phyloP scores from a whole-genome alignment of 1,140 invertebrate genomes.

The Globodera rostochiensis region DNA sequence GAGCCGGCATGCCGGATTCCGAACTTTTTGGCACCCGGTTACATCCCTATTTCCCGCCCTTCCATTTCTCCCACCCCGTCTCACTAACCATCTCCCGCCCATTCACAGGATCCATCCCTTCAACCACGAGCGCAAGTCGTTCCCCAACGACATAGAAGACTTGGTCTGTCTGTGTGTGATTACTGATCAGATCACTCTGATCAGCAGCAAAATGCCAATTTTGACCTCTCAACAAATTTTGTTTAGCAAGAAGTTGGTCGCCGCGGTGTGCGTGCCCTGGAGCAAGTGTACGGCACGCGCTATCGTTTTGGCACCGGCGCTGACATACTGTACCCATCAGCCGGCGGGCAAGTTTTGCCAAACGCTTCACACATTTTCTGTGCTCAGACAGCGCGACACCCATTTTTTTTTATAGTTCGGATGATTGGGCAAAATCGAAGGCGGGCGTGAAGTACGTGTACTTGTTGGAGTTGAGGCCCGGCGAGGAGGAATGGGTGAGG shows the following conservation, averaged over 20 bases:
- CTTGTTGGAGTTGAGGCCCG: constrained; percentile 67
- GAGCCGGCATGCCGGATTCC: no score
- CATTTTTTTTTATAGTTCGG: constrained; percentile 42
- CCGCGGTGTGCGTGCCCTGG: constrained; percentile 57
- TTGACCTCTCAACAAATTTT: neutral
- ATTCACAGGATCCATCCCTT: constrained; percentile 63
- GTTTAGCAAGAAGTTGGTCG: constrained; percentile 57
- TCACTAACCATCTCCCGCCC: no score
- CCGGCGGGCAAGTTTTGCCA: constrained; percentile 56
- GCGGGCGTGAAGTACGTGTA: constrained; percentile 66
- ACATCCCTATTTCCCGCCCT: no score
- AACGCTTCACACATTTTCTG: neutral
- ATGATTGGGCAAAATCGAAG: constrained; percentile 68
- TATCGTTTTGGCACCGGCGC: constrained; percentile 64
- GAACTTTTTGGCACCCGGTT: no score
- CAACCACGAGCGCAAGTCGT: constrained; percentile 56
- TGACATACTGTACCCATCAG: constrained; percentile 66
- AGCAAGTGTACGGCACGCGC: constrained; percentile 61
- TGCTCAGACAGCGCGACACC: neutral
- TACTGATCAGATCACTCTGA: neutral
- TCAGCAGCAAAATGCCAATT: neutral
- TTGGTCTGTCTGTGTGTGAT: constrained; percentile 40
- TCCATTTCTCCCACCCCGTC: no score
- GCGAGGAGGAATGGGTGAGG: constrained; percentile 61
- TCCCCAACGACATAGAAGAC: constrained; percentile 61